Evolutionary conservation across 2,113 vertebrate species (phyloP).

Genomic region (rat (Rattus norvegicus)): DNA sequence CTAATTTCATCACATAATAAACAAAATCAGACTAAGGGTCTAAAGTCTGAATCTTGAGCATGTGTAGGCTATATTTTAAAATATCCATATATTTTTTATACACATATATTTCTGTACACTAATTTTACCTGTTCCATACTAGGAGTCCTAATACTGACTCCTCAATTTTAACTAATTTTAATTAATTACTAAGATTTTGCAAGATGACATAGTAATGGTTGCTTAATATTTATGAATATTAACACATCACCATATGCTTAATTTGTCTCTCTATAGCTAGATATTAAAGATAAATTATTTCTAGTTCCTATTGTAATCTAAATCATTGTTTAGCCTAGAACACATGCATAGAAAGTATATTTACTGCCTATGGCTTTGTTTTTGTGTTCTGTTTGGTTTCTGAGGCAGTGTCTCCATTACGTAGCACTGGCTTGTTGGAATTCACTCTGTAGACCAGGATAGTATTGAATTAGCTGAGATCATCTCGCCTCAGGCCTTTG

Average conservation of each 20-base stretch:
- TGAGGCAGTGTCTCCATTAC: neutral
- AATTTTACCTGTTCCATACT: neutral
- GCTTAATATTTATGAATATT: neutral
- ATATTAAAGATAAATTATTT: neutral
- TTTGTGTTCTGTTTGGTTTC: neutral
- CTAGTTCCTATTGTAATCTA: neutral
- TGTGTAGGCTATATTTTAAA: neutral
- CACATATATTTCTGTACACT: neutral
- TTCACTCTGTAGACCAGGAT: neutral
- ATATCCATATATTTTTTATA: neutral
- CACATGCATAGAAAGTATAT: neutral
- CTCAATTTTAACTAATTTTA: neutral
- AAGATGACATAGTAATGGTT: fast-evolving
- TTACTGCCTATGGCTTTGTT: neutral
- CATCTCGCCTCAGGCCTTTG: neutral
- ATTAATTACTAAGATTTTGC: no score
- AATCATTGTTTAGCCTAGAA: neutral
- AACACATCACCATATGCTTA: neutral
- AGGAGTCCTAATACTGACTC: no score
- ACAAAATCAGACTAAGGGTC: neutral
- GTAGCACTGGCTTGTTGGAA: neutral
- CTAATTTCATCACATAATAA: neutral
- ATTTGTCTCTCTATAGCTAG: neutral
- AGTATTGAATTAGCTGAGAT: neutral
- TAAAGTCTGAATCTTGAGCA: neutral